These are phyloP conservation scores for Hypotaenidia okinawae DNA, from an alignment of 2,797 vertebrate genomes.

Conservation along the genomic window DNA sequence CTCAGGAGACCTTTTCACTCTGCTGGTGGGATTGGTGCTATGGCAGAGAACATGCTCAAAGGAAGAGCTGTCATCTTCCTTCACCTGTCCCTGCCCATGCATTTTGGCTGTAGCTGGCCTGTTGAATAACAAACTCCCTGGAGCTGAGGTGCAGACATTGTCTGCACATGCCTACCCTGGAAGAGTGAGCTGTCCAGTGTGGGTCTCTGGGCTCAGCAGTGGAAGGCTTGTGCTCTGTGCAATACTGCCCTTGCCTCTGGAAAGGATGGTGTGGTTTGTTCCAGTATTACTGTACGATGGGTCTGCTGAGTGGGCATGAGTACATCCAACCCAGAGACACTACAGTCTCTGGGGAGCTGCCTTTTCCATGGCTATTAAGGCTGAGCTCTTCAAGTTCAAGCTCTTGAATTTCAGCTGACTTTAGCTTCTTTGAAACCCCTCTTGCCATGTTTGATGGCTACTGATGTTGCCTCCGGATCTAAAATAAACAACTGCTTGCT, in stretches of 20 bases:
- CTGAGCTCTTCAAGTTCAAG: not conserved
- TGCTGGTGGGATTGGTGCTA: not conserved
- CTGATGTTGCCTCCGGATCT: not conserved
- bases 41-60: fast-evolving
- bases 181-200: not conserved
- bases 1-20: not conserved
- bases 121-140: not conserved
- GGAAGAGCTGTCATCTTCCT: not conserved
- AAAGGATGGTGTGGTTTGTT: not conserved
- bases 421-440: not conserved
- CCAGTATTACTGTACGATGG: fast-evolving
- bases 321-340: fast-evolving
- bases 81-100: not conserved
- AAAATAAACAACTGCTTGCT: not conserved
- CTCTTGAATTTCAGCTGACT: not conserved
- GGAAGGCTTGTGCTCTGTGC: not conserved
- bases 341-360: not conserved
- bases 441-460: not conserved
- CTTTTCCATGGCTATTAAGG: not conserved
- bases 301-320: not conserved
- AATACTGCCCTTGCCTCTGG: not conserved
- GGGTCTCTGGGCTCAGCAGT: not conserved
- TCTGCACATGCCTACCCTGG: not conserved
- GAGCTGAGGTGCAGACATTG: not conserved
- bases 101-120: not conserved